Base-by-base conservation (phyloP, 2,797 vertebrate genomes). In the Sebastiscus tertius region DNA sequence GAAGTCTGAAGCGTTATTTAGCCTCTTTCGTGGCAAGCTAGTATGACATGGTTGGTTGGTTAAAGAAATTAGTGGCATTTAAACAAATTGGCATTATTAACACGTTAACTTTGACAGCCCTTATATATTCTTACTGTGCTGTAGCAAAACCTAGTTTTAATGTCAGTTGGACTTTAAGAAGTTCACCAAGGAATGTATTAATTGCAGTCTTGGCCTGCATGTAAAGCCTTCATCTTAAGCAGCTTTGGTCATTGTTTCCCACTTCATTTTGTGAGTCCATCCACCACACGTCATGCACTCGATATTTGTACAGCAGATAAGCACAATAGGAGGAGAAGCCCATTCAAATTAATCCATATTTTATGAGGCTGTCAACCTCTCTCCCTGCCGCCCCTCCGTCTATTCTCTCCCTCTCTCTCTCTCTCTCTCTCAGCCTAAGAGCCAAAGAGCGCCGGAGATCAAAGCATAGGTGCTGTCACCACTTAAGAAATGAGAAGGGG, bases 301-400 rank as follows among this genome's bases (percentile, higher is more conserved):
- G 63, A 75, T 88, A 74, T 88, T 81, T 89, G 64, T 67, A 68
- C 59, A 74, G 61, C 72, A 76, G 84, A 79, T 85, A 76, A 81
- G 72, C n/a, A 20, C 49, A 60, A 79, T 11, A 79, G 68, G 49
- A 61, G 63, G 27, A 79, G 79, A 75, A 76, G 65, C 82, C 70
- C 77, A 76, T 88, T 87, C 66, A 73, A 91, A 89, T 86, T 31
- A 88, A 92, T 92, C 77, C 74, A 86, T 83, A 80, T 92, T 92
- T 86, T 69, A 89, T 73, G 58, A 83, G 65, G 60, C 82, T 81
- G 85, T 89, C 87, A 88, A 18, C 76, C 75, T 70, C 61, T 79
- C 46, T 77, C 70, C 54, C 49, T 52, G 42, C 68, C 33, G 67
- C 77, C 80, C 55, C 13, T 66, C 74, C 74, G 14, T 86, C 60